phyloP scores from a whole-genome alignment of 1,140 invertebrate species.

The Drosophila simulans region DNA sequence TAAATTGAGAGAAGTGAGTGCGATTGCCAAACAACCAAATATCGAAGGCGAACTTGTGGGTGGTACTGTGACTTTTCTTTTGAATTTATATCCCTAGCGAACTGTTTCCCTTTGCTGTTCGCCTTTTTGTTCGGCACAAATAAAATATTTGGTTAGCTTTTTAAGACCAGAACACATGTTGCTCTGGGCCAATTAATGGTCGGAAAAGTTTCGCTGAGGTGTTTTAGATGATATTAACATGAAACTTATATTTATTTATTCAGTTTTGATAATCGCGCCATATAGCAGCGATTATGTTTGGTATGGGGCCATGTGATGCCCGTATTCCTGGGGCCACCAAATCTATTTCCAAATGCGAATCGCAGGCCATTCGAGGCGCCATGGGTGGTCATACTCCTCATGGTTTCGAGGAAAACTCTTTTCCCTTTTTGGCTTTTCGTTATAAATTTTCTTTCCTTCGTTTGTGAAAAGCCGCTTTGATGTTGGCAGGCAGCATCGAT shows the following conservation, averaged over 20 bases:
- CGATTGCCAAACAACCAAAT: neutral
- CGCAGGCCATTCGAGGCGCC: conserved; percentile 11
- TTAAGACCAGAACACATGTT: conserved; percentile 9
- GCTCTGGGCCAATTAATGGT: conserved; percentile 7
- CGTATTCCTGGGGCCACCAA: neutral
- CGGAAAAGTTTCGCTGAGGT: conserved; percentile 14
- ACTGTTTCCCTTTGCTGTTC: neutral
- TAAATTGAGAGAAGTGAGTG: neutral
- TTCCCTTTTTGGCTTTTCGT: neutral
- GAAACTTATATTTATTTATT: conserved; percentile 35
- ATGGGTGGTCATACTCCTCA: conserved; percentile 21
- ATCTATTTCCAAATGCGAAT: conserved; percentile 27
- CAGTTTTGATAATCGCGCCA: conserved; percentile 32
- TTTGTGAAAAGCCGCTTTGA: conserved; percentile 29
- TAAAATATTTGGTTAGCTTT: conserved; percentile 2
- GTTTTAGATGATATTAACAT: conserved; percentile 25
- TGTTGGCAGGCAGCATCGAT: conserved; percentile 30
- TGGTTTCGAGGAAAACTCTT: conserved; percentile 11
- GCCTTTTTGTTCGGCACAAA: neutral
- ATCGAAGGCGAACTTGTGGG: neutral
- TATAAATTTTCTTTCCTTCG: neutral
- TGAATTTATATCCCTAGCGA: neutral
- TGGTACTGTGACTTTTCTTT: neutral
- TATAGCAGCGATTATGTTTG: conserved; percentile 16
- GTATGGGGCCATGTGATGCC: conserved; percentile 32